Base-by-base conservation (phyloP, 2,113 vertebrate genomes). In the Charadrius vociferus region DNA sequence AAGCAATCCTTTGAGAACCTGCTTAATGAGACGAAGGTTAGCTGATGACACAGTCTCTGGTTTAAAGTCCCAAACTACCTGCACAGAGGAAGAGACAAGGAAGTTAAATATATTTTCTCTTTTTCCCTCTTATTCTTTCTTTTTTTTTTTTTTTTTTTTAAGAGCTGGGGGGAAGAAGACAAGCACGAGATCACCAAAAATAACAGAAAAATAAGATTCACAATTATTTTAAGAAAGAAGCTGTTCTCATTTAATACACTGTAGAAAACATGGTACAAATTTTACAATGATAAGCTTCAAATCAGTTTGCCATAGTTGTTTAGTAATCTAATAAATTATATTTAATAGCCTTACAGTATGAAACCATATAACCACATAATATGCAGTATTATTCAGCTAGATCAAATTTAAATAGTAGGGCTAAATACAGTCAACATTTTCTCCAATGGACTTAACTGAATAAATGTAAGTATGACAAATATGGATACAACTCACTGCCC, bases 391-490 rank as follows among this genome's bases (percentile, higher is more conserved):
- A 95, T 58, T 83, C 61, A 77, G 70, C 74, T 61, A 47, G 45
- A 83, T 86, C 34, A 49, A 66, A 80, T 94, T 90, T 92, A 86
- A 89, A 80, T 67, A 85, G 21, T 41, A 73, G 36, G 14, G 12
- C 61, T 95, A 94, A 88, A 85, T 63, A 26, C 32, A 89, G 68
- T 16, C 59, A 90, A 81, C 49, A 43, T 90, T 96, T 88, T 96
- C 72, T 71, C 52, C 94, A 61, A 6, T 36, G n/a, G 61, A 88
- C 88, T 92, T 86, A 96, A n/a, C 26, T 67, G 37, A 86, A 71
- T 93, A 97, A 95, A 93, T 83, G 10, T 85, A 77, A 93, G 34
- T 73, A 93, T 84, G 68, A 90, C 17, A 84, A 92, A 93, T 86
- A 83, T 6, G 9, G 63, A 41, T 52, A 67, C 15, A 84, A 72